phyloP scores from a whole-genome alignment of 2,888 invertebrate species.

The Antheraea assamensis region DNA sequence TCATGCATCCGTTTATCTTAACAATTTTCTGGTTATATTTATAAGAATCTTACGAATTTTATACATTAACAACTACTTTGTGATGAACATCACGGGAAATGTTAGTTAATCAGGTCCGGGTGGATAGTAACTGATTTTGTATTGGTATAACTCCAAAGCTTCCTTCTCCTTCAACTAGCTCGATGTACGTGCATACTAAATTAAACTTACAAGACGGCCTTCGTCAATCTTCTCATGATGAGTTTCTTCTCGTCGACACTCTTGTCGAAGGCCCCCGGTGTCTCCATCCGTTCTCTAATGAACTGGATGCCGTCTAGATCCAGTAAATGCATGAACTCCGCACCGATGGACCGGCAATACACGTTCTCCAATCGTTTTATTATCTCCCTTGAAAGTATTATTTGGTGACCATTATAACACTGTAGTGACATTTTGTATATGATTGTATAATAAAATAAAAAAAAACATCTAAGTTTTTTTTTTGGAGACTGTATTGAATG shows the following conservation, averaged over 20 bases:
- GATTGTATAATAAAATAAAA: too few species aligned
- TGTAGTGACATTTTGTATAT: too few species aligned
- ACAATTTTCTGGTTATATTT: too few species aligned
- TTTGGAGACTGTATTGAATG: too few species aligned
- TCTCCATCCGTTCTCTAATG: slow-evolving; percentile 86
- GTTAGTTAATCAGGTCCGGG: too few species aligned
- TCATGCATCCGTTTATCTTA: too few species aligned
- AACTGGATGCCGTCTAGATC: slow-evolving; percentile 86
- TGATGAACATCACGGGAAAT: too few species aligned
- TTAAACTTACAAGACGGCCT: slow-evolving; percentile 83
- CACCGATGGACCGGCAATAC: slow-evolving; percentile 88
- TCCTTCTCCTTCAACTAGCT: not conserved
- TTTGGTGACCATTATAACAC: not conserved
- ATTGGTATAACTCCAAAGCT: not conserved
- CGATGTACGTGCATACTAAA: not conserved
- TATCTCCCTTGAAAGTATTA: slow-evolving; percentile 79
- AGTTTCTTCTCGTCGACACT: slow-evolving; percentile 84
- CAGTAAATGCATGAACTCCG: slow-evolving; percentile 90
- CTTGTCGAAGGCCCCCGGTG: slow-evolving; percentile 82
- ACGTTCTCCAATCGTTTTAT: slow-evolving; percentile 84
- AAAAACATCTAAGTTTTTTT: too few species aligned
- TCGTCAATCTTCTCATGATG: slow-evolving; percentile 85
- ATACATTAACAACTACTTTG: too few species aligned
- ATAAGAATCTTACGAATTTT: too few species aligned
- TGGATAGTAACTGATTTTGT: not conserved